A percentile compares a stretch with the other conserved stretches of the same genome.
Evolutionary conservation across 2,113 vertebrate genomes (phyloP).

Genomic region (Myotis brandtii): DNA sequence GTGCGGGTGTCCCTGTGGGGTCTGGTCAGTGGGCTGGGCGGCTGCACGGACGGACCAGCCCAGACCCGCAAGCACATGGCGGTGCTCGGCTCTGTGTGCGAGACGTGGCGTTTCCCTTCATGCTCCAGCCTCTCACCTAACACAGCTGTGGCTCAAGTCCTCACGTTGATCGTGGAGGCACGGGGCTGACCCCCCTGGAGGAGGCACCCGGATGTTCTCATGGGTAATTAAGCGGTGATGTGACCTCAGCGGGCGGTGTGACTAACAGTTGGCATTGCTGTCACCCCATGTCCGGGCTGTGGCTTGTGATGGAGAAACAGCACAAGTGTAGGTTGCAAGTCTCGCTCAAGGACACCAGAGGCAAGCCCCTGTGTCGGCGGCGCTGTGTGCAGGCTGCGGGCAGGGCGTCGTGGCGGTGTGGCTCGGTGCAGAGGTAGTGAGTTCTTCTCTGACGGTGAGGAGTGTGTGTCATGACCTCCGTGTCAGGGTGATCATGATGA

Average conservation of each 20-base stretch:
- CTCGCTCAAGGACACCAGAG: not conserved
- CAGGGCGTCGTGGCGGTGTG: too few relatives aligned
- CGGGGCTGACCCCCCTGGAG: accelerated
- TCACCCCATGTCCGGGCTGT: accelerated
- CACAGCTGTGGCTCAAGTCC: not conserved
- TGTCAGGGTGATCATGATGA: accelerated
- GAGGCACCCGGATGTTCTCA: accelerated
- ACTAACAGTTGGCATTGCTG: accelerated
- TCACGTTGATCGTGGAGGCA: not conserved
- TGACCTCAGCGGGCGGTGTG: accelerated
- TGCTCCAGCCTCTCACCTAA: not conserved
- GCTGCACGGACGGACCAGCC: not conserved
- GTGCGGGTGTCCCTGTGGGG: accelerated
- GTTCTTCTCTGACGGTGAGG: too few relatives aligned
- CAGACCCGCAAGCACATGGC: accelerated
- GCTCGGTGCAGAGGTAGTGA: accelerated
- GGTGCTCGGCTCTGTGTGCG: not conserved
- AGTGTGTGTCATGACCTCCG: accelerated
- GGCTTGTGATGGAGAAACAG: accelerated
- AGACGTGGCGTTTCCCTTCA: not conserved
- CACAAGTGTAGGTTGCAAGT: accelerated
- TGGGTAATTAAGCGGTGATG: accelerated
- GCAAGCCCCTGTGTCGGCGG: accelerated
- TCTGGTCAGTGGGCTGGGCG: accelerated
- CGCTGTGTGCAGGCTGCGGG: too few relatives aligned